Percentiles rank a stretch among this genome's conserved stretches.
Evolutionary conservation across 2,113 vertebrate genomes (phyloP).

Genomic region (Diadophis punctatus): DNA sequence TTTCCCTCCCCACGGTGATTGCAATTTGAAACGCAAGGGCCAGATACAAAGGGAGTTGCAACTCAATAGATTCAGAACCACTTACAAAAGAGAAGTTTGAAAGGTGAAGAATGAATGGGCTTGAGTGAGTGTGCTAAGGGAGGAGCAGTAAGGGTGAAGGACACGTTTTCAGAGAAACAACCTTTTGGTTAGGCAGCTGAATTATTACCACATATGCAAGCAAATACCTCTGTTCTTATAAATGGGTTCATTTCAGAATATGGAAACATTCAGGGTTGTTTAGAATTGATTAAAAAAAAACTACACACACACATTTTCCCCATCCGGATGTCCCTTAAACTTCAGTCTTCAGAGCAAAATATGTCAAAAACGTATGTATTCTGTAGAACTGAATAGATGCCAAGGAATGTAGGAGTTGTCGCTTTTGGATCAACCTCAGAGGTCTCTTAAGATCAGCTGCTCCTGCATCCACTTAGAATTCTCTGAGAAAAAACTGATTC

Average conservation of each 20-base stretch:
- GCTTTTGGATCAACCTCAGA: not conserved
- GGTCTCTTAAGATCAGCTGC: not conserved
- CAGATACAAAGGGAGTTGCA: slow-evolving; percentile 62
- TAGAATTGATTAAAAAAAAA: not conserved
- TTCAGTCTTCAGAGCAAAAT: not conserved
- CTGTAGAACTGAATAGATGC: not conserved
- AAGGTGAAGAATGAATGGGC: slow-evolving; percentile 64
- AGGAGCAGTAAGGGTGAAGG: slow-evolving; percentile 42
- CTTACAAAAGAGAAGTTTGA: slow-evolving; percentile 66
- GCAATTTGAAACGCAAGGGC: slow-evolving; percentile 66
- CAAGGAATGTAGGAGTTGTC: not conserved
- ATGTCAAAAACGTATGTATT: not conserved
- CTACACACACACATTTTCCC: not conserved
- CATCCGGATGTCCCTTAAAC: not conserved
- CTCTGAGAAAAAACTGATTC: not conserved
- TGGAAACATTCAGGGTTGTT: not conserved
- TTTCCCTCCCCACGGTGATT: slow-evolving; percentile 45
- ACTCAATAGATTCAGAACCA: slow-evolving; percentile 63
- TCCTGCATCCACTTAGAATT: not conserved
- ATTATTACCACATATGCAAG: not conserved
- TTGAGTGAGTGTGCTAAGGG: slow-evolving; percentile 33
- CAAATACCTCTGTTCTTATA: not conserved
- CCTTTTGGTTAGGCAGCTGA: slow-evolving; percentile 33
- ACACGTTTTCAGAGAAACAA: slow-evolving; percentile 53
- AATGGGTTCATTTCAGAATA: not conserved